These are phyloP conservation scores for Microtus montanus DNA, from an alignment of 2,113 vertebrate genomes.

Conservation along the genomic window DNA sequence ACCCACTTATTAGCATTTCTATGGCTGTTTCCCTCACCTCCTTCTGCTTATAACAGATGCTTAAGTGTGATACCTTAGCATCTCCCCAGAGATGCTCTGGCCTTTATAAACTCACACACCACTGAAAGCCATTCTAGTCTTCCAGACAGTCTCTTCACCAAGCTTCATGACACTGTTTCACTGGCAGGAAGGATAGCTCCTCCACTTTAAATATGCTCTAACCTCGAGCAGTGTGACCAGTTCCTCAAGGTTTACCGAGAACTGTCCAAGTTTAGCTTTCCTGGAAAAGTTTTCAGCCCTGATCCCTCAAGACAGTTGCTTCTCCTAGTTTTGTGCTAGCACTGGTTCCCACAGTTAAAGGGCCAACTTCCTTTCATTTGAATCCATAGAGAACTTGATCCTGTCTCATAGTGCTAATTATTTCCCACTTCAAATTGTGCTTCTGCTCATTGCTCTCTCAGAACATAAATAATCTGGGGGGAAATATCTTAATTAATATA, in stretches of 20 bases:
- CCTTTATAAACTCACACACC: background rate
- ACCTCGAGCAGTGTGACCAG: background rate
- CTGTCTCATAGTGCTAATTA: background rate
- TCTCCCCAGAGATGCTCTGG: background rate
- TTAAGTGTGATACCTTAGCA: background rate
- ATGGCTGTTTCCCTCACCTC: background rate
- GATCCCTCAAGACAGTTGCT: background rate
- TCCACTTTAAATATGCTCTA: background rate
- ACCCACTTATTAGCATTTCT: too few species aligned
- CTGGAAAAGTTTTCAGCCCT: background rate
- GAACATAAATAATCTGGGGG: background rate
- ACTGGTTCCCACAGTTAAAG: background rate
- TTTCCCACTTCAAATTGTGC: background rate
- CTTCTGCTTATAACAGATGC: background rate
- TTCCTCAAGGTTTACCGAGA: background rate
- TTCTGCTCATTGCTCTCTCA: background rate
- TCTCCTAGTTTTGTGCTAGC: accelerated
- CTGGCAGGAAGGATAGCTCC: too few species aligned
- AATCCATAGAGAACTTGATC: background rate
- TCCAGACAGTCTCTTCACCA: accelerated
- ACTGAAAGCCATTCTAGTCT: background rate
- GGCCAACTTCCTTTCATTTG: background rate
- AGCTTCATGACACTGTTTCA: background rate
- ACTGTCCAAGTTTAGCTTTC: background rate
- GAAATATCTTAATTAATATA: background rate